Evolutionary conservation across 2,797 vertebrate genomes (phyloP).

Genomic region (Micromesistius poutassou): DNA sequence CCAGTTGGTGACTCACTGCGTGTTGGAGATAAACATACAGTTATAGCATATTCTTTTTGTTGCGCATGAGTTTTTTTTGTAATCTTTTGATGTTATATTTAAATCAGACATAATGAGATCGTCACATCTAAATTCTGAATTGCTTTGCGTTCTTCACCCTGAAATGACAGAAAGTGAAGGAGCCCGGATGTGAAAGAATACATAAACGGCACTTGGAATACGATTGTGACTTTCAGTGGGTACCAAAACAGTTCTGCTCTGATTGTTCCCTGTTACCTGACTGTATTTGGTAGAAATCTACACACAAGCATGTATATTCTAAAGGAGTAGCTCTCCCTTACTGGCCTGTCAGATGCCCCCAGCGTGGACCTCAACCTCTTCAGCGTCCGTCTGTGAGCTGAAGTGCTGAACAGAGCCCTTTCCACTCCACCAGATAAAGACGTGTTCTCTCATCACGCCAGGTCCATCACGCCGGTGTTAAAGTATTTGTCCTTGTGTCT

Average conservation of each 20-base stretch:
- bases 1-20: background rate
- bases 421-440: too few species aligned
- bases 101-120: background rate
- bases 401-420: too few species aligned
- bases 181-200: background rate
- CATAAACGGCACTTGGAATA: background rate
- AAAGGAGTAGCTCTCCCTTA: background rate
- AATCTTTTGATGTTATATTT: background rate
- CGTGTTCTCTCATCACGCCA: too few species aligned
- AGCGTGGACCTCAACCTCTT: too few species aligned
- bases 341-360: background rate
- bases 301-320: background rate
- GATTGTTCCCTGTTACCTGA: background rate
- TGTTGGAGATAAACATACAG: background rate
- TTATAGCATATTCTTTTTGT: background rate
- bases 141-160: background rate
- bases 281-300: background rate
- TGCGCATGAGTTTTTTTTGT: background rate
- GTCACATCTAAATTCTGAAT: background rate
- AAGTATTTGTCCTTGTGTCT: constrained; percentile 4
- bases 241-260: background rate
- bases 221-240: background rate
- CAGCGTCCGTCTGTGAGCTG: too few species aligned
- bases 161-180: background rate
- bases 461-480: too few species aligned